Evolutionary conservation across 2,113 vertebrate genomes (phyloP).

Genomic region (Asarcornis scutulata): DNA sequence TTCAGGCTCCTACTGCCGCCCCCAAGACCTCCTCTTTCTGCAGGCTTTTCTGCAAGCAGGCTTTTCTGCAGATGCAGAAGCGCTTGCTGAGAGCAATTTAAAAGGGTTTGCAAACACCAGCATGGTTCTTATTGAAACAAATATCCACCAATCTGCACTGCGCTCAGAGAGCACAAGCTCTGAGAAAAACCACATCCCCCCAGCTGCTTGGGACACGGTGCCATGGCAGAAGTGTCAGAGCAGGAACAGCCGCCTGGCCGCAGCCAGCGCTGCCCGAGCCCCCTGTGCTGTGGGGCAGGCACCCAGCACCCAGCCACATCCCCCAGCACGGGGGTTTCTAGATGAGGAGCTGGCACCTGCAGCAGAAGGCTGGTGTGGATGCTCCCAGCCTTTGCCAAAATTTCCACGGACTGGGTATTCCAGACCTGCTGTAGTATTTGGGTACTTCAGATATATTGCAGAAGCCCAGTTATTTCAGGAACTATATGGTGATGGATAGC

Average conservation of each 20-base stretch:
- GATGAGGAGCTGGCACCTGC: fast-evolving
- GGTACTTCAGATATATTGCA: not conserved
- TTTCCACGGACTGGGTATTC: not conserved
- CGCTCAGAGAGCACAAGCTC: not conserved
- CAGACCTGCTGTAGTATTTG: not conserved
- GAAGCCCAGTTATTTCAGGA: conserved; percentile 43
- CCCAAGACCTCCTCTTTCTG: not conserved
- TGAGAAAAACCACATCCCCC: not conserved
- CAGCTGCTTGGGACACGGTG: not conserved
- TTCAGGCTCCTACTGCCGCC: not conserved
- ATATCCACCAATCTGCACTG: not conserved
- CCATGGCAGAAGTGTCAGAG: not conserved
- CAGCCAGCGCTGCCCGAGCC: not conserved
- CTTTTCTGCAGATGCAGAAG: not conserved
- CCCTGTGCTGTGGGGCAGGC: fast-evolving
- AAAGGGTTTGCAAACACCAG: conserved; percentile 49
- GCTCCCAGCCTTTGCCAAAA: not conserved
- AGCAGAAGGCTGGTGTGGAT: not conserved
- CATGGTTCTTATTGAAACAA: conserved; percentile 16
- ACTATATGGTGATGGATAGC: conserved; percentile 33
- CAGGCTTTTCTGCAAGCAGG: conserved; percentile 11
- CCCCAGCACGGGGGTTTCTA: fast-evolving
- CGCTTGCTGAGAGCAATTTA: conserved; percentile 35
- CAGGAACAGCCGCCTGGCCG: fast-evolving
- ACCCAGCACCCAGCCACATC: fast-evolving